Evolutionary conservation across 2,888 invertebrate genomes (phyloP).

Genomic region (Caenorhabditis sp.): DNA sequence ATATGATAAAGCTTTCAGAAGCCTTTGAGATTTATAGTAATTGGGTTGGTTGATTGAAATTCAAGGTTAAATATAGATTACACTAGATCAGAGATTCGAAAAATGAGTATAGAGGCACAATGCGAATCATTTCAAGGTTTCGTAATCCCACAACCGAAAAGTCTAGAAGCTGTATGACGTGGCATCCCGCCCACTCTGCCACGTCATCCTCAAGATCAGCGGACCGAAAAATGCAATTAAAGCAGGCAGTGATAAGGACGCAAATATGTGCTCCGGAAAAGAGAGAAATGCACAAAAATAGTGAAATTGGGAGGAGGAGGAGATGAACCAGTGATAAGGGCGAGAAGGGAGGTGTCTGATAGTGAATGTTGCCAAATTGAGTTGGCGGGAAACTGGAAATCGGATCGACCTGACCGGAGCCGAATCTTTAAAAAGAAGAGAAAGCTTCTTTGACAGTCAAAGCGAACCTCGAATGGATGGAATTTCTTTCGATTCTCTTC

Average conservation of each 20-base stretch:
- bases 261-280: constrained; percentile 26
- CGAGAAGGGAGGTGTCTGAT: neutral
- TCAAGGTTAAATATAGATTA: too few relatives aligned
- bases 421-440: too few relatives aligned
- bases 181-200: constrained; percentile 11
- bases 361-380: constrained; percentile 27
- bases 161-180: too few relatives aligned
- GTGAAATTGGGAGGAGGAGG: neutral
- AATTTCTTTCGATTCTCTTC: constrained; percentile 3
- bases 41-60: too few relatives aligned
- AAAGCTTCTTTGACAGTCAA: neutral
- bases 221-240: constrained; percentile 42
- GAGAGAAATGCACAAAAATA: constrained; percentile 36
- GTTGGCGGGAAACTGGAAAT: neutral
- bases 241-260: constrained; percentile 8
- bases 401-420: too few relatives aligned
- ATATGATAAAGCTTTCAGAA: too few relatives aligned
- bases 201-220: neutral
- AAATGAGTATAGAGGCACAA: too few relatives aligned
- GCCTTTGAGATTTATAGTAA: too few relatives aligned
- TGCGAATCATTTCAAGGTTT: too few relatives aligned
- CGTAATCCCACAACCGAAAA: too few relatives aligned
- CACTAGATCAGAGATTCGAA: too few relatives aligned
- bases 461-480: constrained; percentile 37
- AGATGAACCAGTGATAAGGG: constrained; percentile 10